phyloP scores from a whole-genome alignment of 2,888 invertebrate genomes.

The Platypus cylindrus region DNA sequence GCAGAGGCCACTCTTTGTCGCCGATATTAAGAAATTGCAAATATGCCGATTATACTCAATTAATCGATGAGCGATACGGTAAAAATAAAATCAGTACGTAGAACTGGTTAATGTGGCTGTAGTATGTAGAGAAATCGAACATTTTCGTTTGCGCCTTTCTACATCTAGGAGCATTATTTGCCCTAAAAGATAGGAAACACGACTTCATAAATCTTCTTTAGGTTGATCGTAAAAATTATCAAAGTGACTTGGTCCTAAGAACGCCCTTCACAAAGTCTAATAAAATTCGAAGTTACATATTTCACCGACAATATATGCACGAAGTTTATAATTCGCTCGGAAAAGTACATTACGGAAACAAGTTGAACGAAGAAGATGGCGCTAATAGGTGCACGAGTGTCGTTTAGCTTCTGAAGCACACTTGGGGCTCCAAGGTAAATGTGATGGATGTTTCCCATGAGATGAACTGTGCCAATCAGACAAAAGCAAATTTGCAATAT shows the following conservation, averaged over 20 bases:
- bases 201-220: slow-evolving; percentile 3
- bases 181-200: no score
- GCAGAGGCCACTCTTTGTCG: slow-evolving; percentile 7
- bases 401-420: neutral
- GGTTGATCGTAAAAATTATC: neutral
- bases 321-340: neutral
- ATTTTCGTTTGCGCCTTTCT: no score
- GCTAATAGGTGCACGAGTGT: neutral
- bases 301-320: slow-evolving; percentile 1
- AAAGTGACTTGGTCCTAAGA: no score
- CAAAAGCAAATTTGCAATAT: slow-evolving; percentile 4
- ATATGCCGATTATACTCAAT: slow-evolving; percentile 12
- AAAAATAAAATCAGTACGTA: no score
- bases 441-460: slow-evolving; percentile 1
- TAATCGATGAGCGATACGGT: no score
- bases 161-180: no score
- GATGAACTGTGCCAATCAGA: neutral
- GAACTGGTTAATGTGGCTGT: no score
- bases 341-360: neutral
- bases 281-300: slow-evolving; percentile 2
- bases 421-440: slow-evolving; percentile 1
- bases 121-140: no score
- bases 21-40: slow-evolving; percentile 13
- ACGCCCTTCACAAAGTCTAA: neutral
- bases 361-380: neutral